These are phyloP conservation scores for Drosophila fuyamai DNA, from an alignment of 1,140 invertebrate species.

Conservation along the genomic window DNA sequence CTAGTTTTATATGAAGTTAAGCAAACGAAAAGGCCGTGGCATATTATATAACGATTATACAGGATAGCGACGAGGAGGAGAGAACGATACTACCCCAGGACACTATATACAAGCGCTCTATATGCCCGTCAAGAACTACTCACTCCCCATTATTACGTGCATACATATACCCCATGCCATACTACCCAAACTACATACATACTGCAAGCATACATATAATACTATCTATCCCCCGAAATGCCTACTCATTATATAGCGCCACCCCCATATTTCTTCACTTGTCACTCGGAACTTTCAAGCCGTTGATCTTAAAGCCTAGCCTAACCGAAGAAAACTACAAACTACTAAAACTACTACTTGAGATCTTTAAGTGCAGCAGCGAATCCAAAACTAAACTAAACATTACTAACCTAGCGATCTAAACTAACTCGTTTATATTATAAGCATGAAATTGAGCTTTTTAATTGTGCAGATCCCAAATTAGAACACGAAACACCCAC, in stretches of 20 bases:
- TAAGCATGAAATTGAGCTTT: constrained; percentile 78
- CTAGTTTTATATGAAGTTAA: constrained; percentile 74
- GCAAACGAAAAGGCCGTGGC: constrained; percentile 45
- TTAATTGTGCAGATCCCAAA: constrained; percentile 70
- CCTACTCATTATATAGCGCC: constrained; percentile 3
- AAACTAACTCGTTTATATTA: constrained; percentile 69
- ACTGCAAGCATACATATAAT: constrained; percentile 30
- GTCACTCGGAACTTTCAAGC: constrained; percentile 25
- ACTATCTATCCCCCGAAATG: constrained; percentile 16
- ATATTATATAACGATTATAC: constrained; percentile 60
- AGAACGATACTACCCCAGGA: constrained; percentile 41
- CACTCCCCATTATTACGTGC: constrained; percentile 15
- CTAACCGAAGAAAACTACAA: constrained; percentile 45
- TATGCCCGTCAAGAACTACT: constrained; percentile 32
- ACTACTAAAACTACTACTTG: constrained; percentile 44
- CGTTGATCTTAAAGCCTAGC: constrained; percentile 59
- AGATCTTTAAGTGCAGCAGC: constrained; percentile 52
- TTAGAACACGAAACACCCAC: constrained; percentile 28
- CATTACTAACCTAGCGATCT: constrained; percentile 64
- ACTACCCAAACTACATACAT: constrained; percentile 14
- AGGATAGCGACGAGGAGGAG: constrained; percentile 16
- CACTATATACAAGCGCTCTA: constrained; percentile 38
- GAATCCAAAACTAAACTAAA: constrained; percentile 49
- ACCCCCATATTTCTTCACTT: constrained; percentile 12
- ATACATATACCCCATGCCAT: constrained; percentile 17